Evolutionary conservation across 2,113 vertebrate genomes (phyloP).

Genomic region (Epinephelus cyanopodus): DNA sequence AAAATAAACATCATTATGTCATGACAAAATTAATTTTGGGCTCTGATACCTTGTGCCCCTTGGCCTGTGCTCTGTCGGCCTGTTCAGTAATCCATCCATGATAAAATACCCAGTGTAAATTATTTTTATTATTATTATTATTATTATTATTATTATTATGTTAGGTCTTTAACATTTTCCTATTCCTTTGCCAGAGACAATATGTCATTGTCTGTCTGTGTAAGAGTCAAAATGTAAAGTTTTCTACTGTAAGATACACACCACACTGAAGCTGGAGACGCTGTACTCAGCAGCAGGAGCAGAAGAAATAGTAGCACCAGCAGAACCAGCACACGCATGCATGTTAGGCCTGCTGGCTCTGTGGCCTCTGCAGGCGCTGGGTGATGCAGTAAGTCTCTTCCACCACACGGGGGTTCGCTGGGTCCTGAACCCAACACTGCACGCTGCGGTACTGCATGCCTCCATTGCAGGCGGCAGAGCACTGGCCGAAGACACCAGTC

Average conservation of each 20-base stretch:
- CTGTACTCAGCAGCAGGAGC: conserved; percentile 73
- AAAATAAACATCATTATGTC: not conserved
- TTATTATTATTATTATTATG: too few relatives aligned
- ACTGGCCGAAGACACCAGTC: conserved; percentile 84
- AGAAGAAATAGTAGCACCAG: too few relatives aligned
- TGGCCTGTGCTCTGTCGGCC: too few relatives aligned
- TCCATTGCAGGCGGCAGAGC: conserved; percentile 88
- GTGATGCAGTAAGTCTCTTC: conserved; percentile 84
- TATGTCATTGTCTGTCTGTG: not conserved
- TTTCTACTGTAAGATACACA: conserved; percentile 39
- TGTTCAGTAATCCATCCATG: too few relatives aligned
- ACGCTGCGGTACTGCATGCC: conserved; percentile 90
- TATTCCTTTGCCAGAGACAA: not conserved
- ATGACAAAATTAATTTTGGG: not conserved
- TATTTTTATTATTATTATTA: too few relatives aligned
- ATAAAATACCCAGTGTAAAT: too few relatives aligned
- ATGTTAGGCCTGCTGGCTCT: conserved; percentile 84
- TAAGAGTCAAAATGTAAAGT: not conserved
- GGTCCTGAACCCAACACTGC: conserved; percentile 83
- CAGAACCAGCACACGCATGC: conserved; percentile 76
- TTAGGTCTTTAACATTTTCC: not conserved
- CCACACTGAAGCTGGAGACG: conserved; percentile 77
- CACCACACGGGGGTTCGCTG: conserved; percentile 73
- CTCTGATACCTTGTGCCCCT: too few relatives aligned
- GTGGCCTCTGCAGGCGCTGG: conserved; percentile 82